phyloP scores from a whole-genome alignment of 2,113 vertebrate genomes.

The Pterocles burchelli region DNA sequence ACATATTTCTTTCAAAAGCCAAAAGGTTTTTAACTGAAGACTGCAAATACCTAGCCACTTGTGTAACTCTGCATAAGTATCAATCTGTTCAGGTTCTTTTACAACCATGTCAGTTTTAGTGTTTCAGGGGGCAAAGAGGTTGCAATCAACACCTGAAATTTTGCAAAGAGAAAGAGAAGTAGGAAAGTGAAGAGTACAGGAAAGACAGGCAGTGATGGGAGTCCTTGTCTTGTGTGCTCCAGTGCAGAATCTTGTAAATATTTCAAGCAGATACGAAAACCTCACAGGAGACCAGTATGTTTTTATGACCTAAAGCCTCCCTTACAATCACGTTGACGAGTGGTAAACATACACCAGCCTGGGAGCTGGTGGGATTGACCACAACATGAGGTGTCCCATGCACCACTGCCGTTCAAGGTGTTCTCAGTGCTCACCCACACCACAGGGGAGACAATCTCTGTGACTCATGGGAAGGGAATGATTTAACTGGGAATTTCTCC shows the following conservation, averaged over 20 bases:
- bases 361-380: not conserved
- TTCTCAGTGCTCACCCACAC: not conserved
- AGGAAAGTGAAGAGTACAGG: not conserved
- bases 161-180: not conserved
- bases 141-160: not conserved
- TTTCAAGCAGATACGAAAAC: not conserved
- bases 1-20: not conserved
- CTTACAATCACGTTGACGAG: not conserved
- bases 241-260: not conserved
- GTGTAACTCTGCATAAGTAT: not conserved
- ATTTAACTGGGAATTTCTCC: not conserved
- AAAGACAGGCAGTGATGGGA: not conserved
- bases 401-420: not conserved
- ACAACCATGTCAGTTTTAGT: conserved; percentile 30
- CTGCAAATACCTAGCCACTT: not conserved
- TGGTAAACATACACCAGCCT: not conserved
- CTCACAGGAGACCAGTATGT: not conserved
- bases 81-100: not conserved
- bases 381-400: not conserved
- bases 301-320: not conserved
- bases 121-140: not conserved
- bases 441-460: not conserved
- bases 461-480: not conserved
- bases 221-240: fast-evolving
- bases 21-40: not conserved